Conservation (phyloP, 2,797 vertebrate species). For the Zenarchopterus dispar region DNA sequence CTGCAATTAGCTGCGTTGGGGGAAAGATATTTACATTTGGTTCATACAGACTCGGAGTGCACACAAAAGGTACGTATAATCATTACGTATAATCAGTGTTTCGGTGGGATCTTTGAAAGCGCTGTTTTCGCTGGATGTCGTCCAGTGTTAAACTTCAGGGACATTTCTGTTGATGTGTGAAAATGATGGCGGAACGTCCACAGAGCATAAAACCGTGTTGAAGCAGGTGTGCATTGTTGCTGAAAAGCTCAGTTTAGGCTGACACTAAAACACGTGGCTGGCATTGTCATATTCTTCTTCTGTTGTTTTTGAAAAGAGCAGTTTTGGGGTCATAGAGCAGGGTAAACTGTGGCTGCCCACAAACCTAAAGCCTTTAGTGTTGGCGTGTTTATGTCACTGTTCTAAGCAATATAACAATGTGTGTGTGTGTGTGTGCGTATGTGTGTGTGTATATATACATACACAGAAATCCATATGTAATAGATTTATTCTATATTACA, state of each 20-base stretch:
- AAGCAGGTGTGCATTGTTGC: conserved; percentile 29
- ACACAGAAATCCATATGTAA: neutral
- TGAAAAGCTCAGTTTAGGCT: conserved; percentile 33
- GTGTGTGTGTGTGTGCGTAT: too few species aligned
- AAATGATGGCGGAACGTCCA: too few species aligned
- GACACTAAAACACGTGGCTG: conserved; percentile 31
- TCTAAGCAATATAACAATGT: neutral
- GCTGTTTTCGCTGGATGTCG: too few species aligned
- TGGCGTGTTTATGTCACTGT: neutral
- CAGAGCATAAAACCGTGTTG: neutral
- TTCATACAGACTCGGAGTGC: conserved; percentile 96
- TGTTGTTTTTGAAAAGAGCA: conserved; percentile 11
- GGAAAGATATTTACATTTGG: conserved; percentile 99
- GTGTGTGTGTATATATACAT: too few species aligned
- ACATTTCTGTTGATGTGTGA: too few species aligned
- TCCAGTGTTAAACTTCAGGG: too few species aligned
- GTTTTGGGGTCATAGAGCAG: conserved; percentile 29
- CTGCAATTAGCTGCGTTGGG: conserved; percentile 86
- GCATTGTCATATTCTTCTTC: conserved; percentile 42
- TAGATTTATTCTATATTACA: too few species aligned
- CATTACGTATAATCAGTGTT: neutral
- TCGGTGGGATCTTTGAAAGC: neutral
- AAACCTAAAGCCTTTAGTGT: conserved; percentile 14
- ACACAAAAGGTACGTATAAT: conserved; percentile 91
- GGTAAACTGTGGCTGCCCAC: conserved; percentile 23